These are phyloP conservation scores for Drymodes brunneopygia DNA, from an alignment of 2,113 vertebrate genomes.

Conservation along the genomic window DNA sequence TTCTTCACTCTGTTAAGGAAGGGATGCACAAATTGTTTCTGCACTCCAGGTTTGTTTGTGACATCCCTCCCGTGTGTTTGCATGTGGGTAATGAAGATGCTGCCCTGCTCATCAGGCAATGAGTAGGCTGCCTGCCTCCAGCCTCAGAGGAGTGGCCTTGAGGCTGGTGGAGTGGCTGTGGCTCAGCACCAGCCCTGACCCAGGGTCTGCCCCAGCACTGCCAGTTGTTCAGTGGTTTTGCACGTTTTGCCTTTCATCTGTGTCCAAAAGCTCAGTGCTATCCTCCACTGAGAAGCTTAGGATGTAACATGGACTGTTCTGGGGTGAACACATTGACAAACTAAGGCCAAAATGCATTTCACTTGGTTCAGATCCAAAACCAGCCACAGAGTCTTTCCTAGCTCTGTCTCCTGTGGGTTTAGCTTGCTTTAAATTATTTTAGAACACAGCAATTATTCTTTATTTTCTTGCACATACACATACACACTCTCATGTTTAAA, in stretches of 20 bases:
- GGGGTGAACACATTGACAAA: background rate
- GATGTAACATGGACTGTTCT: background rate
- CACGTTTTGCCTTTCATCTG: background rate
- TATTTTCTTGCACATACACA: background rate
- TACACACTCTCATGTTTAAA: background rate
- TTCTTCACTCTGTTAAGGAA: background rate
- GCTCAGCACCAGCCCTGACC: background rate
- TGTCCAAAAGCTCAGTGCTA: background rate
- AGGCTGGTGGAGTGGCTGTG: background rate
- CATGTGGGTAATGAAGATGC: background rate
- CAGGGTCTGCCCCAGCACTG: background rate
- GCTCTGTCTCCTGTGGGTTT: background rate
- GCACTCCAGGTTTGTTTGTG: background rate
- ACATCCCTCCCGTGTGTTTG: background rate
- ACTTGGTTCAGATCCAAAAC: background rate
- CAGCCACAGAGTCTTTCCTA: background rate
- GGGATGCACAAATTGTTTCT: background rate
- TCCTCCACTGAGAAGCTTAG: background rate
- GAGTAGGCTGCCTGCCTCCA: background rate
- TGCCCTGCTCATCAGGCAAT: background rate
- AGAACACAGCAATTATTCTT: background rate
- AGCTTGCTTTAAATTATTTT: background rate
- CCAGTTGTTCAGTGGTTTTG: background rate
- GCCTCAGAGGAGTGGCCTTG: background rate
- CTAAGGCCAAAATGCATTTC: background rate